Evolutionary conservation across 2,113 vertebrate genomes (phyloP).

Genomic region (Clinocottus analis): DNA sequence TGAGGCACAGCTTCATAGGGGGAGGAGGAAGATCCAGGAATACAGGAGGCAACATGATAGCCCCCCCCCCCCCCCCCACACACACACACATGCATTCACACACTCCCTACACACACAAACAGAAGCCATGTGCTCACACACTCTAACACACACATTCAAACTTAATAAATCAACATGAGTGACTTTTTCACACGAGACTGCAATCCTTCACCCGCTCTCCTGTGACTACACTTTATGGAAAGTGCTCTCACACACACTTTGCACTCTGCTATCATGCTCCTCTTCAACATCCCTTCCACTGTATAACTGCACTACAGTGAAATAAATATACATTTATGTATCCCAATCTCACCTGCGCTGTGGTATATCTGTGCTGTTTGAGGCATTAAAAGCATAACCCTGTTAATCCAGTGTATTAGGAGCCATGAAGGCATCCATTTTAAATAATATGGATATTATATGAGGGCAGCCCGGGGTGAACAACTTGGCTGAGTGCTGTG

Average conservation of each 20-base stretch:
- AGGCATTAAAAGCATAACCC: slow-evolving; percentile 60
- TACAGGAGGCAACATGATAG: neutral
- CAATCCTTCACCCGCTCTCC: slow-evolving; percentile 42
- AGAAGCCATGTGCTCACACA: slow-evolving; percentile 18
- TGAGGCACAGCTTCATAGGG: slow-evolving; percentile 10
- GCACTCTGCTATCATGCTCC: slow-evolving; percentile 32
- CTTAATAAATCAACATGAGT: slow-evolving; percentile 56
- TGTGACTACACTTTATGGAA: slow-evolving; percentile 60
- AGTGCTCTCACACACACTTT: slow-evolving; percentile 62
- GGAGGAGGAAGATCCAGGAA: neutral
- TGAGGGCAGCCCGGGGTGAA: slow-evolving; percentile 7
- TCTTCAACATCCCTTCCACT: slow-evolving; percentile 51
- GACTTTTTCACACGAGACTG: slow-evolving; percentile 58
- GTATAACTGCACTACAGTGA: slow-evolving; percentile 20
- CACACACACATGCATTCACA: neutral
- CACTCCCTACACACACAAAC: neutral
- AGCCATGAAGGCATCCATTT: neutral
- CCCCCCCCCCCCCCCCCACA: too few relatives aligned
- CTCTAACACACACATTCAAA: neutral
- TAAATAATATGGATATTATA: slow-evolving; percentile 36
- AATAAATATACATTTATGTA: slow-evolving; percentile 15
- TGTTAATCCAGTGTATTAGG: slow-evolving; percentile 35
- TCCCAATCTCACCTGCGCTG: neutral
- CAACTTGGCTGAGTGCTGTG: slow-evolving; percentile 35
- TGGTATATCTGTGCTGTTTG: neutral